phyloP scores from a whole-genome alignment of 1,140 invertebrate genomes.

The Drosophila malerkotliana region DNA sequence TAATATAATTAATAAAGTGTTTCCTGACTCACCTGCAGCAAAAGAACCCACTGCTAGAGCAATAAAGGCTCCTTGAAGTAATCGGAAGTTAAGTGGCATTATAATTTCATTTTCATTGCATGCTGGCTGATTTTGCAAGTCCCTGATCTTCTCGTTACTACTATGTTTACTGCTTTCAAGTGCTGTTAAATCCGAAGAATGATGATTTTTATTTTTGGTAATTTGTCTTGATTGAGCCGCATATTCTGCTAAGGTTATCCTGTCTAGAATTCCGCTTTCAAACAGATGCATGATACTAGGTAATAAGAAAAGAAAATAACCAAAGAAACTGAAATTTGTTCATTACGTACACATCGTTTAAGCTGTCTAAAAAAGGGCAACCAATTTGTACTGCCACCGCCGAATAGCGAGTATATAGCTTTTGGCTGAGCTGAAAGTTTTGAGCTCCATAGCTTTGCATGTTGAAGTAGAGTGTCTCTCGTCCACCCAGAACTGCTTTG shows the following conservation, averaged over 20 bases:
- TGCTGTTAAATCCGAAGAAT: conserved; percentile 59
- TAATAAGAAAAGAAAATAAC: neutral
- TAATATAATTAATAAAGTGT: neutral
- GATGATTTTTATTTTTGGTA: conserved; percentile 58
- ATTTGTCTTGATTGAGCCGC: conserved; percentile 86
- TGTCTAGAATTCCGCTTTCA: conserved; percentile 88
- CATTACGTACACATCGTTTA: conserved; percentile 87
- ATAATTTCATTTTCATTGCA: conserved; percentile 72
- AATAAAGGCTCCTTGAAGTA: conserved; percentile 88
- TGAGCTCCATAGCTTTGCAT: conserved; percentile 87
- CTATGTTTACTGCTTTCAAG: conserved; percentile 53
- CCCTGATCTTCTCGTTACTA: conserved; percentile 39
- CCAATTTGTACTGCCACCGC: conserved; percentile 90
- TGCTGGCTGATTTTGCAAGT: conserved; percentile 14
- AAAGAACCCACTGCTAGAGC: conserved; percentile 86
- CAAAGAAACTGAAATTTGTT: neutral
- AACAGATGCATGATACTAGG: conserved; percentile 88
- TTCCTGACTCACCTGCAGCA: conserved; percentile 53
- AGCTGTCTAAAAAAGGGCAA: conserved; percentile 88
- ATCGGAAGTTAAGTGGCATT: conserved; percentile 87
- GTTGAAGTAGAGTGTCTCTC: conserved; percentile 89
- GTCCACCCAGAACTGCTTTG: conserved; percentile 87
- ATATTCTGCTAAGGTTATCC: conserved; percentile 89
- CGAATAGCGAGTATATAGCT: conserved; percentile 89
- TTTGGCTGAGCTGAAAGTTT: conserved; percentile 89